Evolutionary conservation across 2,113 vertebrate genomes (phyloP).

Genomic region (Nothobranchius kuhntae): DNA sequence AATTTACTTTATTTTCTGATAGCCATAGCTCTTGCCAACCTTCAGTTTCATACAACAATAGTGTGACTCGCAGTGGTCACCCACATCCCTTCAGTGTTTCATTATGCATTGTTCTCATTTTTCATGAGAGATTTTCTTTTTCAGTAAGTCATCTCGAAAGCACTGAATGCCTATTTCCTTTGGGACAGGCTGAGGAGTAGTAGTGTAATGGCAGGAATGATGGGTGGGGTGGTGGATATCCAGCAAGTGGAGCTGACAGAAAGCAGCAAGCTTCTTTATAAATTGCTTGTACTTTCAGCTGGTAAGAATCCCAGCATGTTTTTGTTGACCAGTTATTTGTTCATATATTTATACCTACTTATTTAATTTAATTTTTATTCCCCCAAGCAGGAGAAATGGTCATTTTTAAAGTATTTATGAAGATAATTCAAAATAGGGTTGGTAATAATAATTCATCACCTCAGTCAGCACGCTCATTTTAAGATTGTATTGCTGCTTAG

Average conservation of each 20-base stretch:
- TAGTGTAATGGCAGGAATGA: slow-evolving; percentile 17
- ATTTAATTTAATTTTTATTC: slow-evolving; percentile 7
- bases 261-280: slow-evolving; percentile 46
- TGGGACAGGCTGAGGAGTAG: slow-evolving; percentile 26
- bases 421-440: slow-evolving; percentile 36
- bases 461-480: slow-evolving; percentile 59
- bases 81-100: slow-evolving; percentile 63
- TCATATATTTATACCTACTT: slow-evolving; percentile 56
- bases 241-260: slow-evolving; percentile 55
- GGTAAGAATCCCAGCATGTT: slow-evolving; percentile 62
- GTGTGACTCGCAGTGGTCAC: slow-evolving; percentile 64
- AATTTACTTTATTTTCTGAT: slow-evolving; percentile 53
- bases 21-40: slow-evolving; percentile 57
- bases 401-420: slow-evolving; percentile 40
- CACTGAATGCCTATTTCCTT: slow-evolving; percentile 73
- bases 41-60: slow-evolving; percentile 67
- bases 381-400: not conserved
- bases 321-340: slow-evolving; percentile 67
- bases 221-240: slow-evolving; percentile 53
- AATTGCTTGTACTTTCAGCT: slow-evolving; percentile 55
- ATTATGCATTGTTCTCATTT: slow-evolving; percentile 79
- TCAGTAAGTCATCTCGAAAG: slow-evolving; percentile 76
- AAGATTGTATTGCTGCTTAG: slow-evolving; percentile 42
- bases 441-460: slow-evolving; percentile 43
- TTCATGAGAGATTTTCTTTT: slow-evolving; percentile 68